Evolutionary conservation across 2,888 invertebrate genomes (phyloP).

Genomic region (Aporophyla nigra): DNA sequence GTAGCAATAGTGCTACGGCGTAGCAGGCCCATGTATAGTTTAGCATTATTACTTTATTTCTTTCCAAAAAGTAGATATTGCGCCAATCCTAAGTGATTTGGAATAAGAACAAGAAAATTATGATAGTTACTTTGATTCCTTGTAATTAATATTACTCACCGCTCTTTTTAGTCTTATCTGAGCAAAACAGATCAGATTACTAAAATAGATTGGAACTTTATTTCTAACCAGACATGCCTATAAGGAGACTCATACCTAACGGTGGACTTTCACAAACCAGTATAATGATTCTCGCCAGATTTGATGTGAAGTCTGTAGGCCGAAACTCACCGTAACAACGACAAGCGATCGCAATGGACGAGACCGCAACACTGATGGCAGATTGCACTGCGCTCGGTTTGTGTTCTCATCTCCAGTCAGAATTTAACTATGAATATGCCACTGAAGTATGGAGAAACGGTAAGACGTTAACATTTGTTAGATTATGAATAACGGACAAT

Average conservation of each 20-base stretch:
- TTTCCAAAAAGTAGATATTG: neutral
- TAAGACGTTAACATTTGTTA: constrained; percentile 5
- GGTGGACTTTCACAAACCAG: neutral
- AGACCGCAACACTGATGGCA: neutral
- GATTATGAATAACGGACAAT: neutral
- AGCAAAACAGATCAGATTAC: neutral
- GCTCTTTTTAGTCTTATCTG: neutral
- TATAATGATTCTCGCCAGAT: constrained; percentile 1
- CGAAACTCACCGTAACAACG: neutral
- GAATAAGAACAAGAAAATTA: neutral
- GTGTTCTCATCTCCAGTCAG: constrained; percentile 44
- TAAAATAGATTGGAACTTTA: neutral
- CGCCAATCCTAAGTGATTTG: neutral
- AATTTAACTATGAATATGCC: constrained; percentile 14
- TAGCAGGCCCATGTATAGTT: no score
- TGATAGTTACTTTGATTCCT: neutral
- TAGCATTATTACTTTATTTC: neutral
- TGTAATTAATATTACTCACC: neutral
- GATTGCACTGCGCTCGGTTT: constrained; percentile 18
- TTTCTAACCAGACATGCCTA: neutral
- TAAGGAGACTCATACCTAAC: neutral
- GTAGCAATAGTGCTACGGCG: neutral
- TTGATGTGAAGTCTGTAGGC: constrained; percentile 2
- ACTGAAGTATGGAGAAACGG: constrained; percentile 3
- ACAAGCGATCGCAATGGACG: constrained; percentile 7